Base-by-base conservation (phyloP, 2,888 invertebrate genomes). In the Heliconius ismenius region DNA sequence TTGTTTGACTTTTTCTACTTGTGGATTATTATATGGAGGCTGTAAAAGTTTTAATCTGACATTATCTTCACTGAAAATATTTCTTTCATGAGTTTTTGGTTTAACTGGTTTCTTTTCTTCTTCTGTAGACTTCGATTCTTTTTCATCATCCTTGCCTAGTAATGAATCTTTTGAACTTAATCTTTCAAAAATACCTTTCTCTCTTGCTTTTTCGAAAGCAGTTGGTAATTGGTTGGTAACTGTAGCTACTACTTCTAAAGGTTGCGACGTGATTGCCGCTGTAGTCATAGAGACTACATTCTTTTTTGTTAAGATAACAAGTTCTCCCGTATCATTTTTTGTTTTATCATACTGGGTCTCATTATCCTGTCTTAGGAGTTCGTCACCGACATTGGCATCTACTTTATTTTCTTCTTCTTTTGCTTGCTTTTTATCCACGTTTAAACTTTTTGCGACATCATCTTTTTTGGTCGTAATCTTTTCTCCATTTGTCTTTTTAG, bases 231-330 rank as follows among this genome's bases (percentile, higher is more conserved):
- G 95, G 81, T 95, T 95, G 4, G 95, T 95, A 11, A 95, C 94
- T 60, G 93, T 94, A 62, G 95, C 92, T 4, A 95, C 95, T 18
- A 95, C 91, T 86, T 95, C 94, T 78, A 95, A 86, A 3, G 95
- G 95, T 79, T 95, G 95, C 10, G 95, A 92, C 73, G 95, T 94
- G 73, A 95, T 95, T 10, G 95, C 95, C 28, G 95, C 95, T 9
- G 95, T 95, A 21, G 95, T 95, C 95, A 95, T 95, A 26, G 95
- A 95, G 64, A 95, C 91, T 32, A 95, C 90, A 80, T 88, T 94
- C 83, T 93, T 92, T 84, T 94, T 94, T 0, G 94, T 94, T 74
- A 94, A 82, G 74, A 94, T 90, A 11, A 94, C 90, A 24, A 94
- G 83, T 77, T 93, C 93, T 32, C 90, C 91, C 81, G 90, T 91